Percentiles rank a stretch among this genome's conserved stretches.
These are phyloP conservation scores for Martes martes DNA, from an alignment of 2,113 vertebrate species.

Conservation along the genomic window DNA sequence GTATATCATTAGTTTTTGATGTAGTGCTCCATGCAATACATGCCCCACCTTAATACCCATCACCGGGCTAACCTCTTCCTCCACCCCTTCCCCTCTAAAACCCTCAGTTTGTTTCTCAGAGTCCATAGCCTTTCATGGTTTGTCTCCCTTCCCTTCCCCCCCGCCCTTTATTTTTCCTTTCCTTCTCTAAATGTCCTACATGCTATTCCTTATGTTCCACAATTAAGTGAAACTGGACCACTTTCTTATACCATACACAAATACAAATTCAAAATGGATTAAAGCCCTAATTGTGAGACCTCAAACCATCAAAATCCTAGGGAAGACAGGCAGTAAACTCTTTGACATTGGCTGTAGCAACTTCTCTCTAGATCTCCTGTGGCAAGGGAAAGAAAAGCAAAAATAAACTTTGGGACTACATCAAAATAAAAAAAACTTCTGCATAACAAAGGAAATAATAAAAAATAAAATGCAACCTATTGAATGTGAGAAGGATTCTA, in stretches of 20 bases:
- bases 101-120: too few species aligned
- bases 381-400: background rate
- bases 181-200: too few species aligned
- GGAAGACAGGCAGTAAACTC: background rate
- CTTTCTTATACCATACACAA: background rate
- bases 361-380: background rate
- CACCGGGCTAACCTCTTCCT: too few species aligned
- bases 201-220: too few species aligned
- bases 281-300: background rate
- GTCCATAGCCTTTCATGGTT: too few species aligned
- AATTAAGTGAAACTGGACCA: too few species aligned
- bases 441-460: background rate
- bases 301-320: background rate
- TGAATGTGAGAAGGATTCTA: background rate
- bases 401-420: background rate
- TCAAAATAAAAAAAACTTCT: background rate
- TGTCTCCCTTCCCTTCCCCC: too few species aligned
- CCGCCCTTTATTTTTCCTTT: too few species aligned
- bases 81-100: too few species aligned
- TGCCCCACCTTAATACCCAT: too few species aligned
- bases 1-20: too few species aligned
- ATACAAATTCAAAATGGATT: background rate
- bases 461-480: background rate
- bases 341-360: background rate
- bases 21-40: too few species aligned